A percentile compares a stretch with the other conserved stretches of the same genome.
Evolutionary conservation across 1,140 invertebrate genomes (phyloP).

Genomic region (Nasonia longicornis): DNA sequence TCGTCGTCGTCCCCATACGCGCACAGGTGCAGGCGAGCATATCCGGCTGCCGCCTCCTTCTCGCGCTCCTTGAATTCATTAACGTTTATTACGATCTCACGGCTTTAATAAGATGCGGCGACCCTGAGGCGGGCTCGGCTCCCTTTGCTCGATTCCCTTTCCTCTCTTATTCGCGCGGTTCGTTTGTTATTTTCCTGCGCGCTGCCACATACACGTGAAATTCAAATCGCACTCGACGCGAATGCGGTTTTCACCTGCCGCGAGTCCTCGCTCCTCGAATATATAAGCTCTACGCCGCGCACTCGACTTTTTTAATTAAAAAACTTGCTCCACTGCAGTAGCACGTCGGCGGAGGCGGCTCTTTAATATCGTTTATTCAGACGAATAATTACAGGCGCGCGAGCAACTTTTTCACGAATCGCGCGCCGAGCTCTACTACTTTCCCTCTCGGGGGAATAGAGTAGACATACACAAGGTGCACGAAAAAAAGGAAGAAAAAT

Average conservation of each 20-base stretch:
- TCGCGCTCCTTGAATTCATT: constrained; percentile 24
- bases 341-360: background rate
- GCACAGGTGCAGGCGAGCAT: constrained; percentile 14
- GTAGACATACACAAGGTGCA: background rate
- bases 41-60: background rate
- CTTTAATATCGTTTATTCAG: constrained; percentile 13
- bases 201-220: background rate
- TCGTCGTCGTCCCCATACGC: background rate
- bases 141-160: background rate
- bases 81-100: constrained; percentile 12
- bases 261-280: background rate
- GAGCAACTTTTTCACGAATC: constrained; percentile 7
- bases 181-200: background rate
- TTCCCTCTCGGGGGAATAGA: background rate
- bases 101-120: background rate
- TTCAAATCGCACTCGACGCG: background rate
- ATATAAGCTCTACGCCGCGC: too few relatives aligned
- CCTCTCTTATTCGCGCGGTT: background rate
- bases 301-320: constrained; percentile 19
- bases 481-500: background rate
- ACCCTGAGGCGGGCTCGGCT: too few relatives aligned
- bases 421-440: background rate
- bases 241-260: background rate
- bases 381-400: constrained; percentile 3
- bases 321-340: background rate